Evolutionary conservation across 2,797 vertebrate genomes (phyloP).

Genomic region (Apogon talboti): DNA sequence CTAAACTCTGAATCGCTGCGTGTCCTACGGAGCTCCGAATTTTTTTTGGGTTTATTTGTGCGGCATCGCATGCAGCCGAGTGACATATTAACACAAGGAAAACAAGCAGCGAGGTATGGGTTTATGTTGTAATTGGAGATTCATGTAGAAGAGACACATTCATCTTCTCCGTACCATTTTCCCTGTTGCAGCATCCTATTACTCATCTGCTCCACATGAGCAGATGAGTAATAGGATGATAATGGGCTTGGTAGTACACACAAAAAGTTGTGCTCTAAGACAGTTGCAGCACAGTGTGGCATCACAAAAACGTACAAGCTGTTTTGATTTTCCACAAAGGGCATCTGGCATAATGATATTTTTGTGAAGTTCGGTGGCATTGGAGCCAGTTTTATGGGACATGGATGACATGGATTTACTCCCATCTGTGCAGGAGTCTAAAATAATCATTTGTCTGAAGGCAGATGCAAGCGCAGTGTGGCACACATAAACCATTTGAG

Average conservation of each 20-base stretch:
- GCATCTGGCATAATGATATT: constrained; percentile 46
- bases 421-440: constrained; percentile 57
- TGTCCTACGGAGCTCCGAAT: constrained; percentile 2
- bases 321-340: constrained; percentile 44
- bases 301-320: constrained; percentile 37
- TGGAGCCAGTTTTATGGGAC: constrained; percentile 41
- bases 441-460: constrained; percentile 51
- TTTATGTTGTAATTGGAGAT: constrained; percentile 26
- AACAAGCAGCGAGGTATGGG: constrained; percentile 15
- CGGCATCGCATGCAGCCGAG: background rate
- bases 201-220: constrained; percentile 40
- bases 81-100: background rate
- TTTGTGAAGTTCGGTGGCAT: constrained; percentile 41
- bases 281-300: constrained; percentile 35
- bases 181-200: constrained; percentile 38
- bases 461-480: constrained; percentile 21
- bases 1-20: constrained; percentile 6
- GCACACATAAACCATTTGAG: constrained; percentile 15
- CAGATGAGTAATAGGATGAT: constrained; percentile 56
- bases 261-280: constrained; percentile 38
- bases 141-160: constrained; percentile 35
- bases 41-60: background rate
- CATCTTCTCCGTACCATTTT: constrained; percentile 20
- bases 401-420: constrained; percentile 56
- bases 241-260: constrained; percentile 8